A percentile compares a stretch with the other conserved stretches of the same genome.
These are phyloP conservation scores for Lates calcarifer DNA, from an alignment of 2,113 vertebrate species.

Conservation along the genomic window DNA sequence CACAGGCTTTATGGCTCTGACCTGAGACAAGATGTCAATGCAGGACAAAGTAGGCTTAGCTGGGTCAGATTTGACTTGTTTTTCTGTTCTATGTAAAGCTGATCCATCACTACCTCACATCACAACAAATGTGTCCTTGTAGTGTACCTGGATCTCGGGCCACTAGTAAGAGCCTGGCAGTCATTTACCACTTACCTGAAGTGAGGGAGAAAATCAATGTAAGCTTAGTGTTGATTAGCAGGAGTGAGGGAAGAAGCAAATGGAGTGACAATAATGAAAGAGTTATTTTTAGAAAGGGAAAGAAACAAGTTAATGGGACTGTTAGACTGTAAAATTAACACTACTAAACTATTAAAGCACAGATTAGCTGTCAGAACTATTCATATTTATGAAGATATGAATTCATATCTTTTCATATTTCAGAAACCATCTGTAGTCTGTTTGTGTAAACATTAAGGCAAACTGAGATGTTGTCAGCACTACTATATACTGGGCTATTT, in stretches of 20 bases:
- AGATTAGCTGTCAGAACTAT: neutral
- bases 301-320: neutral
- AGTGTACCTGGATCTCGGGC: neutral
- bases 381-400: too few relatives aligned
- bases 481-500: conserved; percentile 16
- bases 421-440: neutral
- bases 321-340: neutral
- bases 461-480: too few relatives aligned
- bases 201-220: neutral
- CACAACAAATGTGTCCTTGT: neutral
- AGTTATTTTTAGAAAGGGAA: neutral
- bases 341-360: neutral
- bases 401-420: too few relatives aligned
- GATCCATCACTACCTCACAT: too few relatives aligned
- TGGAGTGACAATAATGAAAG: neutral
- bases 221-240: neutral
- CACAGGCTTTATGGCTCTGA: neutral
- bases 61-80: neutral
- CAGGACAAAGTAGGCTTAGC: neutral
- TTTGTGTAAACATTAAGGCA: too few relatives aligned
- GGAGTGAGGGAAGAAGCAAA: neutral
- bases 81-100: neutral
- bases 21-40: neutral
- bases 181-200: neutral
- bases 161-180: neutral